A percentile compares a stretch with the other conserved stretches of the same genome.
Conservation (phyloP, 2,113 vertebrate genomes). For the Arothron firmamentum region DNA sequence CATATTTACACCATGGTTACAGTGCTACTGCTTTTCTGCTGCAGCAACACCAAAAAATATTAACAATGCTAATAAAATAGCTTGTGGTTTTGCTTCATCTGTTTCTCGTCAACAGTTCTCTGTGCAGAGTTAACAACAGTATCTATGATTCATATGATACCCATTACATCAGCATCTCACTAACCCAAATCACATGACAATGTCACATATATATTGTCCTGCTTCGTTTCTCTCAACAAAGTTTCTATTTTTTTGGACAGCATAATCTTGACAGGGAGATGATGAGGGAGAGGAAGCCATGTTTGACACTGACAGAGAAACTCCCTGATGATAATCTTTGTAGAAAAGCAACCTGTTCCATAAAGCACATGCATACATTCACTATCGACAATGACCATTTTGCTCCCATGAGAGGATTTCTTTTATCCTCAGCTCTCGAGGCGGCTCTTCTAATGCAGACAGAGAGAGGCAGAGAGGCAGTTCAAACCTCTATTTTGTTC, state of each 20-base stretch:
- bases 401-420: neutral
- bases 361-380: constrained; percentile 3
- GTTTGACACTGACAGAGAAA: constrained; percentile 23
- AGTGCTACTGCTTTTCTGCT: no score
- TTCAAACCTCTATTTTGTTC: constrained; percentile 8
- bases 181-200: neutral
- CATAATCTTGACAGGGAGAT: constrained; percentile 4
- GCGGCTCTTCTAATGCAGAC: constrained; percentile 8
- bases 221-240: constrained; percentile 20
- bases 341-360: constrained; percentile 9
- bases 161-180: no score
- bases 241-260: constrained; percentile 41
- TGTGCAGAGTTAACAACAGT: no score
- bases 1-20: no score
- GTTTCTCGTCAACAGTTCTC: no score
- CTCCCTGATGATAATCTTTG: constrained; percentile 15
- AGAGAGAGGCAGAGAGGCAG: neutral
- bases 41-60: no score
- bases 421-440: neutral
- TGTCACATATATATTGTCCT: constrained; percentile 15
- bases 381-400: neutral
- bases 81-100: no score
- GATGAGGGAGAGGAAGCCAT: constrained; percentile 19
- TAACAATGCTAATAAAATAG: no score
- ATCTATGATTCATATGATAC: no score